Base-by-base conservation (phyloP, 2,797 vertebrate genomes). In the Onychomys leucogaster region DNA sequence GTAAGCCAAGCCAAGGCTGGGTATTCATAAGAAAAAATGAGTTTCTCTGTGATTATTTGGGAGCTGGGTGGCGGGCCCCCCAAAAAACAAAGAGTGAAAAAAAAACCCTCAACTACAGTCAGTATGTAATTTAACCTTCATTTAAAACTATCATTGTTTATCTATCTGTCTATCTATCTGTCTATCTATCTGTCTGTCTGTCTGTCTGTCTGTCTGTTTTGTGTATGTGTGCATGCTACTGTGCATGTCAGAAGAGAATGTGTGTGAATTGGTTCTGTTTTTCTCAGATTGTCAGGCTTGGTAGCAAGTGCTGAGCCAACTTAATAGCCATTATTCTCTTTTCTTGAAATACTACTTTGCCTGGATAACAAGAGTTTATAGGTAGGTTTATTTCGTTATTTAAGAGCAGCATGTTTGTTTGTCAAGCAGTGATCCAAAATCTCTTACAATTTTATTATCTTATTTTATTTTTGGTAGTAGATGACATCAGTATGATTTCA, bases 191-290 rank as follows among this genome's bases (percentile, higher is more conserved):
- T 14, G 12, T 55, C 12, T 55, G 95, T 94, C 29, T 87, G 27
- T 63, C n/a, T 49, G 94, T 93, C 77, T 49, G 94, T 83, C 92
- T 95, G 52, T 77, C 43, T 90, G 4, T 78, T 55, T 19, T 73
- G 37, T 55, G 32, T n/a, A 11, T 23, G 32, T 80, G 34, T 19
- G 25, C 16, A 10, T 63, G 57, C 25, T 61, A 29, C 25, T 17
- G 57, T 63, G 5, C 14, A 83, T 63, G 25, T 63, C 37, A 83
- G 57, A 43, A 61, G n/a, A 83, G 37, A 29, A 59, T 59, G 13
- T 41, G 23, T 61, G 8, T 25, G n/a, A 61, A 1, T 41, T 59
- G n/a, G 11, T 41, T 34, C 17, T 21, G 27, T 55, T 43, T 80
- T 55, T 80, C 21, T 37, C 34, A 41, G n/a, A n/a, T 82, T 82